Evolutionary conservation across 2,888 invertebrate species (phyloP).

Genomic region (Empis livida): DNA sequence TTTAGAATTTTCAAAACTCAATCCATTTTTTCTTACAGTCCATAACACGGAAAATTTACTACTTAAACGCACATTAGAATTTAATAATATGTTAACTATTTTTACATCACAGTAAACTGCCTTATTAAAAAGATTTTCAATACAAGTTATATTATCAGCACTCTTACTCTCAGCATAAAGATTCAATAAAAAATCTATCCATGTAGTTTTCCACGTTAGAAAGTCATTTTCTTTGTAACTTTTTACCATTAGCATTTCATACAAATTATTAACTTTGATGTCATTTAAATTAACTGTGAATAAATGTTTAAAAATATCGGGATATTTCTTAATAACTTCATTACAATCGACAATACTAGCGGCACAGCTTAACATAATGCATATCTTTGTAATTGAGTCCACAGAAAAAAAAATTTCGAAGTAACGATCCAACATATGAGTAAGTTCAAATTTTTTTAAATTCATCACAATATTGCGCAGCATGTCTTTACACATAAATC

Average conservation of each 20-base stretch:
- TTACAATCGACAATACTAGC: slow-evolving; percentile 21
- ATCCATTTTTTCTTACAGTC: slow-evolving; percentile 37
- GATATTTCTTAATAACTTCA: slow-evolving; percentile 17
- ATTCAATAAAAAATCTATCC: slow-evolving; percentile 33
- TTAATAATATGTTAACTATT: slow-evolving; percentile 20
- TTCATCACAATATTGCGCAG: slow-evolving; percentile 36
- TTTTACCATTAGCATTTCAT: slow-evolving; percentile 40
- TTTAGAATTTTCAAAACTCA: slow-evolving; percentile 16
- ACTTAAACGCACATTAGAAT: slow-evolving; percentile 20
- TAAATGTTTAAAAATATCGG: slow-evolving; percentile 18
- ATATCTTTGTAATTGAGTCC: slow-evolving; percentile 19
- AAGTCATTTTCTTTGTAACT: slow-evolving; percentile 31
- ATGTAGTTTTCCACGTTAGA: slow-evolving; percentile 37
- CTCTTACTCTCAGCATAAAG: slow-evolving; percentile 16
- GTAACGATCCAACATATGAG: slow-evolving; percentile 18
- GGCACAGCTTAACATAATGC: slow-evolving; percentile 24
- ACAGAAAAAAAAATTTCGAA: slow-evolving; percentile 21
- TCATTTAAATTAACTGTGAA: slow-evolving; percentile 25
- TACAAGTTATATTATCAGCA: slow-evolving; percentile 16
- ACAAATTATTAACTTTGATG: slow-evolving; percentile 40
- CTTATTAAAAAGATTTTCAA: slow-evolving; percentile 25
- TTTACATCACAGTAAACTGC: slow-evolving; percentile 24
- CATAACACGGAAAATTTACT: slow-evolving; percentile 31
- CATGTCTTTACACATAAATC: slow-evolving; percentile 43
- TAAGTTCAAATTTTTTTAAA: slow-evolving; percentile 22